Percentiles rank a stretch among this genome's conserved stretches.
These are phyloP conservation scores for Acheta domesticus DNA, from an alignment of 2,888 invertebrate species.

Conservation along the genomic window DNA sequence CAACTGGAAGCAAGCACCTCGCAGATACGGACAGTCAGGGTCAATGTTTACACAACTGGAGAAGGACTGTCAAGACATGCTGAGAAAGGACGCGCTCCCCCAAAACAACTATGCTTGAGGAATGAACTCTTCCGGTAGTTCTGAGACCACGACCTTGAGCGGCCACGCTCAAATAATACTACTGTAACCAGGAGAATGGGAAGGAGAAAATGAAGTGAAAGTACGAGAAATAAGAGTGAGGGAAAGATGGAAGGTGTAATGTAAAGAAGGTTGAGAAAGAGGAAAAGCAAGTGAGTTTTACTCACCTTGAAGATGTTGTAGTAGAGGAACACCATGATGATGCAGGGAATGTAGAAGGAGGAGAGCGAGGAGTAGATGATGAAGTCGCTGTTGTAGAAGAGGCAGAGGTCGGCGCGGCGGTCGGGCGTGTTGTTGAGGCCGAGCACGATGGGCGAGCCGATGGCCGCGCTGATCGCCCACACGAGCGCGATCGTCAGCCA, in stretches of 20 bases:
- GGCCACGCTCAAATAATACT: too few relatives aligned
- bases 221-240: too few relatives aligned
- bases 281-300: slow-evolving; percentile 32
- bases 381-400: slow-evolving; percentile 97
- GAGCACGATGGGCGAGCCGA: slow-evolving; percentile 93
- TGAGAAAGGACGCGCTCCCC: too few relatives aligned
- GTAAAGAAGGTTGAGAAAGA: slow-evolving; percentile 11
- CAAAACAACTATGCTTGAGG: too few relatives aligned
- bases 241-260: too few relatives aligned
- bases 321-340: slow-evolving; percentile 97
- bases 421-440: slow-evolving; percentile 93
- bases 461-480: slow-evolving; percentile 93
- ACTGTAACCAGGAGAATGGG: background rate
- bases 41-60: too few relatives aligned
- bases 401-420: slow-evolving; percentile 78
- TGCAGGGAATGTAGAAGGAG: slow-evolving; percentile 98
- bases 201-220: background rate
- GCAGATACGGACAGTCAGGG: too few relatives aligned
- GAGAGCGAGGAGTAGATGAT: slow-evolving; percentile 96
- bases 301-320: slow-evolving; percentile 94
- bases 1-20: too few relatives aligned
- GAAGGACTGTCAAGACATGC: too few relatives aligned
- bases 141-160: too few relatives aligned
- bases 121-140: too few relatives aligned
- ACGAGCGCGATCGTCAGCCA: slow-evolving; percentile 92